Percentiles rank a stretch among this genome's conserved stretches.
These are phyloP conservation scores for Galerucella calmariensis DNA, from an alignment of 2,888 invertebrate genomes.

Conservation along the genomic window DNA sequence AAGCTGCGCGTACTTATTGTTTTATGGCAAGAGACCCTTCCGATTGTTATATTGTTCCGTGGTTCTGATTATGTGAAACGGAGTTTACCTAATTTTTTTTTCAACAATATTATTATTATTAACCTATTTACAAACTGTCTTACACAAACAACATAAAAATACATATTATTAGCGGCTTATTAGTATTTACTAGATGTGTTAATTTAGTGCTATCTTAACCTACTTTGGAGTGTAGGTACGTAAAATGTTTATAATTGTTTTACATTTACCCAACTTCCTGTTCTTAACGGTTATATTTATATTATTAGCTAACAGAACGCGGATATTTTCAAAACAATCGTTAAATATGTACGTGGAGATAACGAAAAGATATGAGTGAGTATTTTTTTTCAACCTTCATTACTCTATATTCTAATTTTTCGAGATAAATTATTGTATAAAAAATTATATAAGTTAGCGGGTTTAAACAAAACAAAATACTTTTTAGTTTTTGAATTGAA, in stretches of 20 bases:
- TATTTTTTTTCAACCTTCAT: not conserved
- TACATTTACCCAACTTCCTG: conserved; percentile 1
- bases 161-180: not conserved
- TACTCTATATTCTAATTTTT: too few species aligned
- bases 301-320: not conserved
- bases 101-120: too few species aligned
- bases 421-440: too few species aligned
- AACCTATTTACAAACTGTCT: not conserved
- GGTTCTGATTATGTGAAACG: too few species aligned
- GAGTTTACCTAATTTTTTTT: too few species aligned
- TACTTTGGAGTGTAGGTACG: not conserved
- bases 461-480: too few species aligned
- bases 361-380: not conserved
- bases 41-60: too few species aligned
- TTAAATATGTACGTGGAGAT: not conserved
- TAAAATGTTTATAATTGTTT: not conserved
- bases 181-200: not conserved
- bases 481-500: too few species aligned
- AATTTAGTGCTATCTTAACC: not conserved
- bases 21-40: too few species aligned
- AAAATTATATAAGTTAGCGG: too few species aligned
- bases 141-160: not conserved
- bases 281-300: not conserved
- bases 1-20: too few species aligned
- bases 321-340: not conserved